A percentile compares a stretch with the other conserved stretches of the same genome.
Conservation (phyloP, 2,888 invertebrate species). For the Harmothoe impar region DNA sequence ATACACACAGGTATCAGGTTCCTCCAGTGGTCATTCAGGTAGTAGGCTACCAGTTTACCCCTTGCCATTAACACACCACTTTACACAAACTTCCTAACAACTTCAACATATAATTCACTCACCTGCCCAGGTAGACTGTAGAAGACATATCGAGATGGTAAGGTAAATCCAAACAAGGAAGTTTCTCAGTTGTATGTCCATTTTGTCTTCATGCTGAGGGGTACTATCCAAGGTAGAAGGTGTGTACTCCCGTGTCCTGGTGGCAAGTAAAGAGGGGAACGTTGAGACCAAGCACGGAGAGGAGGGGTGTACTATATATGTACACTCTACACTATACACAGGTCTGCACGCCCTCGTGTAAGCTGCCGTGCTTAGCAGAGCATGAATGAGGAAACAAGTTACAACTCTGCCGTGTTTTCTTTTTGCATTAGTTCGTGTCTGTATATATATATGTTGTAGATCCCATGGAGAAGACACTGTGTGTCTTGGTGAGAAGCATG, state of each 20-base stretch:
- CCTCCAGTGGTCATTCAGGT: too few relatives aligned
- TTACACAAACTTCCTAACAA: too few relatives aligned
- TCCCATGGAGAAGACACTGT: too few relatives aligned
- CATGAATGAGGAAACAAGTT: neutral
- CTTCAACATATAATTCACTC: neutral
- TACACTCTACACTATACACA: neutral
- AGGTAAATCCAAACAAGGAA: conserved; percentile 18
- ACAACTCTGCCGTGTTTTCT: too few relatives aligned
- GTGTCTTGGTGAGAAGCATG: too few relatives aligned
- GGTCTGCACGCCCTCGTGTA: neutral
- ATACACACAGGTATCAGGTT: neutral
- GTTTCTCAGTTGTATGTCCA: neutral
- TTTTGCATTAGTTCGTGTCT: too few relatives aligned
- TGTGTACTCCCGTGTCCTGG: conserved; percentile 11
- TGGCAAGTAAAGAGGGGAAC: neutral
- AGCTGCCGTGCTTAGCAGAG: neutral
- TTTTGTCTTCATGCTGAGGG: conserved; percentile 36
- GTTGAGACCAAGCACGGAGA: neutral
- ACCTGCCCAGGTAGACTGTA: neutral
- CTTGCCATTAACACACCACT: too few relatives aligned
- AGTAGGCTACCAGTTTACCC: too few relatives aligned
- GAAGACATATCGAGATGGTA: neutral
- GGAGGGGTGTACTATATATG: neutral
- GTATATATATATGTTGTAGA: too few relatives aligned
- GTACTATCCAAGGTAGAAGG: neutral